phyloP scores from a whole-genome alignment of 2,888 invertebrate genomes.

The Pasiphila rectangulata region DNA sequence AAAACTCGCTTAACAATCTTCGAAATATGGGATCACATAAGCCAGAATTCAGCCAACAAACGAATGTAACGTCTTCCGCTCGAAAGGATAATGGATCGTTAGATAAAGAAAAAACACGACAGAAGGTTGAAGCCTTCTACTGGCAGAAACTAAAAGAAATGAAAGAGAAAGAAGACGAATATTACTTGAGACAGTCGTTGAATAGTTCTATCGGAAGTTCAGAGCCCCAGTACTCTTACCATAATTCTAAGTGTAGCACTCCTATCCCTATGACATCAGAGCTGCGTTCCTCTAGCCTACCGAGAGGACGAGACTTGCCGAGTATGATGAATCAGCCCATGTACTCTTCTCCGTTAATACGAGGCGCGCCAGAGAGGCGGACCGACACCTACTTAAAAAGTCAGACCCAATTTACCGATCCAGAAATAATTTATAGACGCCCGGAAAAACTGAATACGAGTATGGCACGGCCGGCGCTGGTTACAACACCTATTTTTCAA shows the following conservation, averaged over 20 bases:
- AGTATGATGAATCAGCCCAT: conserved; percentile 46
- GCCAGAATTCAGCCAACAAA: conserved; percentile 33
- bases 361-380: conserved; percentile 60
- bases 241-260: conserved; percentile 48
- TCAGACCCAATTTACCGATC: conserved; percentile 39
- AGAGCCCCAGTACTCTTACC: conserved; percentile 34
- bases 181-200: conserved; percentile 56
- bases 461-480: conserved; percentile 33
- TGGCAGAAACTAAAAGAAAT: conserved; percentile 85
- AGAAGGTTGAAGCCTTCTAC: conserved; percentile 84
- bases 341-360: conserved; percentile 50
- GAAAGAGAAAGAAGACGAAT: conserved; percentile 83
- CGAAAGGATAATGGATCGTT: conserved; percentile 29
- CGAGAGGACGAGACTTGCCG: conserved; percentile 50
- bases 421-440: conserved; percentile 56
- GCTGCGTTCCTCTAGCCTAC: conserved; percentile 57
- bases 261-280: conserved; percentile 48
- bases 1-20: conserved; percentile 52
- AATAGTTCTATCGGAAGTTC: conserved; percentile 38
- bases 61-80: conserved; percentile 28
- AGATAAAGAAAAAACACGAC: conserved; percentile 79
- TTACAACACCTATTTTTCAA: conserved; percentile 42
- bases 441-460: conserved; percentile 48
- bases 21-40: conserved; percentile 46
- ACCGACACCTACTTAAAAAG: conserved; percentile 60